phyloP scores from a whole-genome alignment of 2,888 invertebrate species.

The Polydrusus tereticollis region DNA sequence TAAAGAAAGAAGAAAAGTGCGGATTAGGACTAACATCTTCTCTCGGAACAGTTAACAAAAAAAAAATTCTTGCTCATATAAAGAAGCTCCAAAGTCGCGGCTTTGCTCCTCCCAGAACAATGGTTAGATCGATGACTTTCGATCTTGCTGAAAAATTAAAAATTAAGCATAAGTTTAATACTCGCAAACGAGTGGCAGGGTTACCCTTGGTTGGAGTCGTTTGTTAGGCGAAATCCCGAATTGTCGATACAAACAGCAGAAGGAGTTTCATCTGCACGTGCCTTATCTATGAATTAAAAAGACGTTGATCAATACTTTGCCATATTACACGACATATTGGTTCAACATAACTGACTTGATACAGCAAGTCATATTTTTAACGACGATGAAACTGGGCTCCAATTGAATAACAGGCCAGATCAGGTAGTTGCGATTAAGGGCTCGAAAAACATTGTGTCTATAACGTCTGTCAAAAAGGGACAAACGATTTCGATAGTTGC shows the following conservation, averaged over 20 bases:
- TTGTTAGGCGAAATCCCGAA: neutral
- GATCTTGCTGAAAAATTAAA: constrained; percentile 37
- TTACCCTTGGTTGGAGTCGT: neutral
- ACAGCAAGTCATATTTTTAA: constrained; percentile 33
- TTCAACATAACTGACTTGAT: constrained; percentile 10
- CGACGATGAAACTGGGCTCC: constrained; percentile 34
- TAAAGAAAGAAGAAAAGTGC: neutral
- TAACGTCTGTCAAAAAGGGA: constrained; percentile 51
- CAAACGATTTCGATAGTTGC: constrained; percentile 54
- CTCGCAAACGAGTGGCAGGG: constrained; percentile 33
- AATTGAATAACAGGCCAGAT: constrained; percentile 35
- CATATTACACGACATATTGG: neutral
- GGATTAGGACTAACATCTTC: constrained; percentile 28
- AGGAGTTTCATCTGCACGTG: neutral
- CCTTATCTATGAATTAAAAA: constrained; percentile 14
- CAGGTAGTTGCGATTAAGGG: constrained; percentile 19
- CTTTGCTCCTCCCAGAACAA: constrained; percentile 41
- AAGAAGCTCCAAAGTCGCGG: constrained; percentile 45
- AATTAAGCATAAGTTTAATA: constrained; percentile 43
- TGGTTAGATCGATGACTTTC: constrained; percentile 43
- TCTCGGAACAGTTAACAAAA: constrained; percentile 25
- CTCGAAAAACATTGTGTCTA: constrained; percentile 1
- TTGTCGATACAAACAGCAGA: neutral
- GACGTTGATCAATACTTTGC: neutral
- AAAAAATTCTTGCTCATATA: constrained; percentile 24